phyloP scores from a whole-genome alignment of 1,140 invertebrate genomes.

The Drosophila parvula region DNA sequence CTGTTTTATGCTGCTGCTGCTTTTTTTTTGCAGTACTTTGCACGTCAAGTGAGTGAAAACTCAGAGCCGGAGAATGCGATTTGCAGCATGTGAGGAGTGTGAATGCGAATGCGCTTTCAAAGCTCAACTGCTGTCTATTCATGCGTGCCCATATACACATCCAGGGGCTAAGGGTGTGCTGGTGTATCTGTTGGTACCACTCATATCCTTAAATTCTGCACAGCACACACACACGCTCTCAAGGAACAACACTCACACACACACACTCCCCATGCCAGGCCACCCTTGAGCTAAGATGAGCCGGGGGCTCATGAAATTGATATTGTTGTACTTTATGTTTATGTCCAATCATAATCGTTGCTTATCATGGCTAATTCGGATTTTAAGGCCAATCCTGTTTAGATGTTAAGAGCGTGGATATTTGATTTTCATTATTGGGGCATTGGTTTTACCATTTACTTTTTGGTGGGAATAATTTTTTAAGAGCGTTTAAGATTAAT shows the following conservation, averaged over 20 bases:
- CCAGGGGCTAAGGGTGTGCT: neutral
- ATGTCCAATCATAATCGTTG: conserved; percentile 44
- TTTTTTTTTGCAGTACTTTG: conserved; percentile 73
- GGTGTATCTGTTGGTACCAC: too few species aligned
- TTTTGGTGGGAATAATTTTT: neutral
- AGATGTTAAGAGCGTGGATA: conserved; percentile 2
- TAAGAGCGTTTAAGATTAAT: neutral
- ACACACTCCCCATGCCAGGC: neutral
- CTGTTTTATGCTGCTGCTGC: conserved; percentile 48
- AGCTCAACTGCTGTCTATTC: conserved; percentile 64
- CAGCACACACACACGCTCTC: neutral
- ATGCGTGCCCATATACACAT: conserved; percentile 51
- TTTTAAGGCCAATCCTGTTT: conserved; percentile 27
- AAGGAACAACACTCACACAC: neutral
- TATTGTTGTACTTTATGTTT: conserved; percentile 46
- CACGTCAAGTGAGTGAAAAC: conserved; percentile 79
- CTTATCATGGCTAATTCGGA: conserved; percentile 33
- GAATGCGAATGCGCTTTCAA: conserved; percentile 72
- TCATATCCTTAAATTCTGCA: neutral
- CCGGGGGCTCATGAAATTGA: conserved; percentile 41
- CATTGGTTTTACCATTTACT: neutral
- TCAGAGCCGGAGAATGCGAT: conserved; percentile 49
- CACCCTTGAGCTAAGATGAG: conserved; percentile 12
- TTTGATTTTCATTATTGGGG: conserved; percentile 1
- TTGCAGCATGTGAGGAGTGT: conserved; percentile 36